These are phyloP conservation scores for Lophura nycthemera DNA, from an alignment of 2,113 vertebrate species.

Conservation along the genomic window DNA sequence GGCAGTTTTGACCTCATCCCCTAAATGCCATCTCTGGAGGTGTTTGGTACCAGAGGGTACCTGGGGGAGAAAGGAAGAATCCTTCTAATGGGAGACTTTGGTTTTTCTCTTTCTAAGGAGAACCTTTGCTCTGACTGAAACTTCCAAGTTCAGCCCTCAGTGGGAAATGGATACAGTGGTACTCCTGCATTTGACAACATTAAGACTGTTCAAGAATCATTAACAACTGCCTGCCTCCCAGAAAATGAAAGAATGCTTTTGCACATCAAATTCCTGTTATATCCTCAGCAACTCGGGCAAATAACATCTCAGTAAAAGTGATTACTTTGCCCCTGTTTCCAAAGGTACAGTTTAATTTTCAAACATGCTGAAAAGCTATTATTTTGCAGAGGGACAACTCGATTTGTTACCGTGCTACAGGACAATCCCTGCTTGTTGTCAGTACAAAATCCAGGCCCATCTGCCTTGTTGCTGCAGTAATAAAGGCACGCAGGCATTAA, in stretches of 20 bases:
- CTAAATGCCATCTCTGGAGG: not conserved
- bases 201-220: fast-evolving
- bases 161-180: fast-evolving
- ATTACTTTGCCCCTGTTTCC: not conserved
- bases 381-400: not conserved
- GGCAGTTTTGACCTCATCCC: not conserved
- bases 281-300: not conserved
- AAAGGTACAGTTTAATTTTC: not conserved
- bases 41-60: not conserved
- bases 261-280: not conserved
- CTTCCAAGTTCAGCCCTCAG: not conserved
- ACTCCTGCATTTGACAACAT: too few species aligned
- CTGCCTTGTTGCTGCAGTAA: constrained; percentile 34
- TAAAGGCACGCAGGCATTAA: constrained; percentile 15
- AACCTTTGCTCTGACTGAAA: not conserved
- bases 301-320: fast-evolving
- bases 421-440: not conserved
- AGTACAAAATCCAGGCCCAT: not conserved
- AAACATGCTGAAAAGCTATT: not conserved
- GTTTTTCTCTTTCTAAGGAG: not conserved
- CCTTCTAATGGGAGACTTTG: fast-evolving
- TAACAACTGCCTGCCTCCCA: not conserved
- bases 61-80: not conserved
- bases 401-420: not conserved
- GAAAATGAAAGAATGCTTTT: not conserved